Base-by-base conservation (phyloP, 2,888 invertebrate species). In the Drosophila sordidula region DNA sequence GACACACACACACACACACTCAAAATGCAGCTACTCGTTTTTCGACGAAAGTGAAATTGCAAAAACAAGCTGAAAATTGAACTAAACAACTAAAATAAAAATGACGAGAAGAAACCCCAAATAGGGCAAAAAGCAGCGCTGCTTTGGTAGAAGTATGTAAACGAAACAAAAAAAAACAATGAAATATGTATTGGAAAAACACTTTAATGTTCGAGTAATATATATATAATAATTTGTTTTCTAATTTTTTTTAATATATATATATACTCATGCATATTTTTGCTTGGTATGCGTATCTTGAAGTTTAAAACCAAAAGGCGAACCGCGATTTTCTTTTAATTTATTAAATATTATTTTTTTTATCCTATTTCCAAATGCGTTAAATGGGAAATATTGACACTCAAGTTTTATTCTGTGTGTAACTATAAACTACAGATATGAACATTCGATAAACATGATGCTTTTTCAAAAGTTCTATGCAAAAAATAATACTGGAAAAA, bases 121-220 rank as follows among this genome's bases (percentile, higher is more conserved):
- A 52, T 38, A 29, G 49, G 34, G 46, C 44, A 25, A 57, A 65
- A 71, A 71, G 71, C 87, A 83, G 80, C 84, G 87, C 82, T 82
- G 82, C 89, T 86, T 82, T 88, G 87, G 66, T 88, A 82, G 77
- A 82, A 82, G 89, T 82, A 82, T 82, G 82, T 88, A 80, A 80
- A 52, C 44, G 47, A 68, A 74, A 52, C 59, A 44, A 45, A 26
- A 9, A 26, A 9, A 59, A 56, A 50, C 39, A 47, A 59, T 56
- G 45, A 63, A 70, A 71, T 67, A 78, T 78, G 64, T 75, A 75
- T 75, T 78, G 78, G 55, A 75, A 46, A 50, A 64, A 50, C 79
- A 62, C 52, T 75, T 75, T 16, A 55, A 58, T 58, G 64, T 75
- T 64, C 55, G 50, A 59, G 18, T 64, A 61, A 78, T 74, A 68